Base-by-base conservation (phyloP, 1,140 invertebrate species). In the Himalopsyche phryganea region DNA sequence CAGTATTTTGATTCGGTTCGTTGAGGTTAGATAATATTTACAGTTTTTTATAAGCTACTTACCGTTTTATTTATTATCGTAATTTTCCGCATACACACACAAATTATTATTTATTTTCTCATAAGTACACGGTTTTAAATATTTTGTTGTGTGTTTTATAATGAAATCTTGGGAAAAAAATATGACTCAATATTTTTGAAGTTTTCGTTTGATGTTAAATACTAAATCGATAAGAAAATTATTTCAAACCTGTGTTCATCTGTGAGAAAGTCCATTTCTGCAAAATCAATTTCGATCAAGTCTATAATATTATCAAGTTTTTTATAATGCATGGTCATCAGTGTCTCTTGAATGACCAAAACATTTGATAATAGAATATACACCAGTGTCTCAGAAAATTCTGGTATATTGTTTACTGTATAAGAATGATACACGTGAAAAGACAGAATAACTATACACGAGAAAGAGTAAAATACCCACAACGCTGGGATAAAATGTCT, bases 261-360 rank as follows among this genome's bases (percentile, higher is more conserved):
- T 0, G 48, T 3, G 38, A 35, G 17, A 1, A 9, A 15, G 11
- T 50, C 48, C 13, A 50, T 36, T 18, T 50, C 48, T 17, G 17
- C 18, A 32, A 60, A 60, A 50, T 60, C 58, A n/a, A 10, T 35
- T 5, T 60, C 47, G 20, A 55, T 33, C 11, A 19, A 6, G 18
- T 55, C 28, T 5, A 55, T 1, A 1, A 60, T 23, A 50, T 55
- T 23, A 17, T 19, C 32, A 4, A 45, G n/a, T 14, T 42, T 46
- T 10, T 54, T 41, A 6, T 11, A 20, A 1, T 50, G 49, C 2
- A 55, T 54, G 10, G 55, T 6, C 1, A 60, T 11, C 9, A 19
- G 38, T 36, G 44, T n/a, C 51, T 60, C 35, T 9, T 50, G 46
- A 15, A 60, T 18, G 1, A 60, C 17, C 4, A 45, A 13, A 6